Evolutionary conservation across 2,888 invertebrate genomes (phyloP), one percentile per base, ranked within the genome.

Genomic region (Tuta absoluta): DNA sequence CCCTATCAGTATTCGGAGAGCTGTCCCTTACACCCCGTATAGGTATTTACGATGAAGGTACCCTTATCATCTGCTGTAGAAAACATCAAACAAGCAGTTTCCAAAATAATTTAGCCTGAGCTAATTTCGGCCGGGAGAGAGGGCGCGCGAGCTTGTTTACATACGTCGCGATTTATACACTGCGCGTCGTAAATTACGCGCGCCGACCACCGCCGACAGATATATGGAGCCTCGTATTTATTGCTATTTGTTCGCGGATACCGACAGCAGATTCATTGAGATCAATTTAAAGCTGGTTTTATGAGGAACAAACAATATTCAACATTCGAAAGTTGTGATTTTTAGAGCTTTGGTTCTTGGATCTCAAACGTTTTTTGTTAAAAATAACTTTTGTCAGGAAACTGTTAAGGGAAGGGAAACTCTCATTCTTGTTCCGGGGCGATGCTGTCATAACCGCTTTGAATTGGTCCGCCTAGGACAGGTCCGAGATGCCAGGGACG

Each of bases 161-260:
- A 84, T 81, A 84, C 77, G 69, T 75, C 71, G 76, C 82, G 87
- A 87, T 87, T 87, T 88, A 86, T 87, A 78, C 79, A 69, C 73
- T 66, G 69, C 72, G 71, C 71, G 77, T 77, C 81, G 78, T 87
- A 88, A 89, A 89, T 87, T 85, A 86, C 77, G 66, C 79, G 73
- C 72, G 71, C 75, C 75, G 72, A 75, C 79, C 85, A 88, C 79
- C 85, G 88, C 78, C 75, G 89, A 89, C 89, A 89, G 89, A 89
- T 87, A 88, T 89, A 89, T 87, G 89, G 83, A 78, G 78, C 78
- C 75, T 68, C 72, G 75, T 85, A 87, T 89, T 89, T 89, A 89
- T 87, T 76, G 74, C 80, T 81, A 72, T 85, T 85, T 85, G 85
- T 84, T 84, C 78, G 73, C 66, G 66, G 66, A 62, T 38, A 84